These are phyloP conservation scores for Artemisiospiza belli DNA, from an alignment of 2,113 vertebrate species.

Conservation along the genomic window DNA sequence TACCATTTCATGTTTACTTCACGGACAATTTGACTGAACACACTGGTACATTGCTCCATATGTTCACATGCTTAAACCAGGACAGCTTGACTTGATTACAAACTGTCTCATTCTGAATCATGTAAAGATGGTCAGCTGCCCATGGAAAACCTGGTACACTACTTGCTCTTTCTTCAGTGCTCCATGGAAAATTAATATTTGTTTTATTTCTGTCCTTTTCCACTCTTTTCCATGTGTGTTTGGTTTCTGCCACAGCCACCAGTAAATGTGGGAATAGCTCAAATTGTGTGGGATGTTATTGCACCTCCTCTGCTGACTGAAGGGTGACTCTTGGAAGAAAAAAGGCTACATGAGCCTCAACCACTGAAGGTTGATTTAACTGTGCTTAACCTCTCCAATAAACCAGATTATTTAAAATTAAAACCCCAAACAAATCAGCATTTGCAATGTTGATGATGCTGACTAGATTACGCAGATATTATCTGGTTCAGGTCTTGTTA, in stretches of 20 bases:
- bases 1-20: slow-evolving; percentile 25
- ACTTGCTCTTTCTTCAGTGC: background rate
- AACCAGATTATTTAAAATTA: background rate
- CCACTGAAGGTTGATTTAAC: background rate
- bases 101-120: background rate
- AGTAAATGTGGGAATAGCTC: background rate
- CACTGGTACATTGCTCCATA: background rate
- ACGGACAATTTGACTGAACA: background rate
- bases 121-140: background rate
- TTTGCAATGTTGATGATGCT: background rate
- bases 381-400: background rate
- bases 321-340: background rate
- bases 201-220: background rate
- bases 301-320: background rate
- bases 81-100: slow-evolving; percentile 23
- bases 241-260: background rate
- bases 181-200: background rate
- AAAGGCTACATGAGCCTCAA: background rate
- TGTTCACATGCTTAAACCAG: background rate
- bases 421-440: background rate
- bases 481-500: background rate
- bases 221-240: background rate
- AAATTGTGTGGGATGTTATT: background rate
- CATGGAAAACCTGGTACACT: background rate
- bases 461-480: background rate